Evolutionary conservation across 2,888 invertebrate genomes (phyloP).

Genomic region (Ectemnius lituratus): DNA sequence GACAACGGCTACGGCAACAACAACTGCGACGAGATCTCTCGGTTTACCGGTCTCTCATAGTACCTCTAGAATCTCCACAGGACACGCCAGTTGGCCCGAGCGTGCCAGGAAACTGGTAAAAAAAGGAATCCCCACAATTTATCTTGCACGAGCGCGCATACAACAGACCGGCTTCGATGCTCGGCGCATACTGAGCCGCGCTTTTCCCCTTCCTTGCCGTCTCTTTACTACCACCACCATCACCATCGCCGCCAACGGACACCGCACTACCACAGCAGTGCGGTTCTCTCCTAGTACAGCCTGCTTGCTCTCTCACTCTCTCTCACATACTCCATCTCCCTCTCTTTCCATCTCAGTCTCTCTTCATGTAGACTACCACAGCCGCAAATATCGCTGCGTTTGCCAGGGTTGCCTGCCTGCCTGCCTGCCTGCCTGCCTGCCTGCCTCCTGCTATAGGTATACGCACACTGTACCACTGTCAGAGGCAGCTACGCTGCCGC

Average conservation of each 20-base stretch:
- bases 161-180: conserved; percentile 57
- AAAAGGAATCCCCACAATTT: background rate
- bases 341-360: background rate
- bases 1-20: background rate
- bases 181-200: conserved; percentile 68
- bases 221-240: conserved; percentile 15
- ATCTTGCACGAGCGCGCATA: background rate
- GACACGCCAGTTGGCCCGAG: too few species aligned
- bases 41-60: too few species aligned
- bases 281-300: background rate
- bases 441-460: too few species aligned
- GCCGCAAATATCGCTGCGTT: background rate
- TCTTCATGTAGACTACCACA: conserved; percentile 1
- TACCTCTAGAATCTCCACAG: too few species aligned
- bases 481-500: background rate
- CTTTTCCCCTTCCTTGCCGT: conserved; percentile 53
- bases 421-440: too few species aligned
- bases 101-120: background rate
- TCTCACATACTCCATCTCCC: background rate
- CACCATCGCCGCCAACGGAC: background rate
- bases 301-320: background rate
- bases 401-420: conserved; percentile 5
- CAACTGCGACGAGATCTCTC: conserved; percentile 5
- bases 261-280: background rate
- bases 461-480: too few species aligned